phyloP scores from a whole-genome alignment of 2,888 invertebrate species.

The Erebia ligea region DNA sequence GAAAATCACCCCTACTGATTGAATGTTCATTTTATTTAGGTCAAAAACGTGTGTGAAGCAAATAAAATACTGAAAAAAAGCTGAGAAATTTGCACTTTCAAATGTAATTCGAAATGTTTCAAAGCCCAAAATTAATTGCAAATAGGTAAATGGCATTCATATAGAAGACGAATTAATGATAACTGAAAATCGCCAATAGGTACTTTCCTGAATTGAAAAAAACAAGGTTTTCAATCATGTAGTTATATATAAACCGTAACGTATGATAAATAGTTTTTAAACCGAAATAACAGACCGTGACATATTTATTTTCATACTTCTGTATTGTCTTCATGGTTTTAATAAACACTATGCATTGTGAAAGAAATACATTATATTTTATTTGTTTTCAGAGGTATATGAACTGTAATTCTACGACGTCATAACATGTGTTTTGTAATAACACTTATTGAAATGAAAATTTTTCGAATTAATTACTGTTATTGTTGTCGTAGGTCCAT shows the following conservation, averaged over 20 bases:
- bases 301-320: constrained; percentile 4
- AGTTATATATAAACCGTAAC: too few species aligned
- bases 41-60: background rate
- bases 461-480: background rate
- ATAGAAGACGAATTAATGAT: too few species aligned
- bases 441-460: background rate
- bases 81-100: background rate
- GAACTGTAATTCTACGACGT: background rate
- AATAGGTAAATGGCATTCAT: too few species aligned
- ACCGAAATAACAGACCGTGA: constrained; percentile 14
- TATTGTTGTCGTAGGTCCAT: background rate
- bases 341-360: background rate
- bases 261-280: background rate
- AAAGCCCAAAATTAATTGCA: too few species aligned
- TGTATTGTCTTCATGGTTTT: background rate
- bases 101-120: too few species aligned
- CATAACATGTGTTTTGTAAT: background rate
- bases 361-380: background rate
- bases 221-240: too few species aligned
- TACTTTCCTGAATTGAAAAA: too few species aligned
- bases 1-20: background rate
- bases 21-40: background rate
- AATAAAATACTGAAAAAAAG: background rate
- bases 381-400: constrained; percentile 10
- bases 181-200: too few species aligned